These are phyloP conservation scores for Gopherus evgoodei DNA, from an alignment of 2,113 vertebrate species.

Conservation along the genomic window DNA sequence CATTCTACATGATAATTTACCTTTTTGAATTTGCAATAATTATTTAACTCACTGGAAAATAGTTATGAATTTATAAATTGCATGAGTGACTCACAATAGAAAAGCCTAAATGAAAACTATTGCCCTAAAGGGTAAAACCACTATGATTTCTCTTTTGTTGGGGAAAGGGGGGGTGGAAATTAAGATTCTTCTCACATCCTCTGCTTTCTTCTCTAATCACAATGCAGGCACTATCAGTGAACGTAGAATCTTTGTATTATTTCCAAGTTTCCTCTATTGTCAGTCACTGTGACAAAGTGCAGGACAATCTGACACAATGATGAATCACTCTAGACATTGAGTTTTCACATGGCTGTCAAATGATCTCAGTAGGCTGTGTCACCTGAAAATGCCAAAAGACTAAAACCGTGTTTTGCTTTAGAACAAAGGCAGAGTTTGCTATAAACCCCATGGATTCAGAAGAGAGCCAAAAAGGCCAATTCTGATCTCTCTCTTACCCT, in stretches of 20 bases:
- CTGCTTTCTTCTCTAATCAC: constrained; percentile 83
- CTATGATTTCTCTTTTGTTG: constrained; percentile 43
- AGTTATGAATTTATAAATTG: constrained; percentile 33
- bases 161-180: constrained; percentile 36
- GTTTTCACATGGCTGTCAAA: constrained; percentile 90
- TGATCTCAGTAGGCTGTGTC: constrained; percentile 85
- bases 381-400: constrained; percentile 85
- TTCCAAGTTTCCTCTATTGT: constrained; percentile 89
- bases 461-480: constrained; percentile 4
- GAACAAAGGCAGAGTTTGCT: constrained; percentile 56
- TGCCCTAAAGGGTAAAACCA: constrained; percentile 57
- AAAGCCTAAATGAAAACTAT: constrained; percentile 23
- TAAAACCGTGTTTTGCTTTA: constrained; percentile 31
- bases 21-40: background rate
- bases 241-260: constrained; percentile 87
- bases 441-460: constrained; percentile 58
- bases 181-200: constrained; percentile 75
- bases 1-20: fast-evolving
- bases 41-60: background rate
- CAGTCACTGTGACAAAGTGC: constrained; percentile 92
- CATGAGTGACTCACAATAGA: constrained; percentile 43
- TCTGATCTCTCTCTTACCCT: background rate
- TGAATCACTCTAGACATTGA: constrained; percentile 95
- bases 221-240: constrained; percentile 84
- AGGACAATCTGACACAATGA: constrained; percentile 95